Conservation (phyloP, 2,797 vertebrate species). For the Sebastes trivittatus region DNA sequence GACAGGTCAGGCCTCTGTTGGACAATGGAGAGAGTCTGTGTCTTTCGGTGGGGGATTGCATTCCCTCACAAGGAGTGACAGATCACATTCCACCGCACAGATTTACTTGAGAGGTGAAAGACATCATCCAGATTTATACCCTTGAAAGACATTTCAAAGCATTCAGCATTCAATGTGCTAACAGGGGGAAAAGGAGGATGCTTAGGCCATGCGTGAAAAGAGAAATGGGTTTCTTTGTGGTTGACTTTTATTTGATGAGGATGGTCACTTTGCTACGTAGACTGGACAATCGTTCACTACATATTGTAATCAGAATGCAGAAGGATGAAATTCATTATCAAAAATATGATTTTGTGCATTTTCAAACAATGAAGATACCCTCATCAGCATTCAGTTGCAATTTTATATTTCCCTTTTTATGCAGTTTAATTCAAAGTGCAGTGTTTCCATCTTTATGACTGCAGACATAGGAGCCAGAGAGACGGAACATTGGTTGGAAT, state of each 20-base stretch:
- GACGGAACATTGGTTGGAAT: constrained; percentile 17
- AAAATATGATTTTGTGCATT: background rate
- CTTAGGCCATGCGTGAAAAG: background rate
- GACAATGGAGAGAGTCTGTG: constrained; percentile 7
- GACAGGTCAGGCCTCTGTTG: background rate
- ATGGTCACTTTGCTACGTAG: background rate
- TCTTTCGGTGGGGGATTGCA: constrained; percentile 7
- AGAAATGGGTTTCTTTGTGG: background rate
- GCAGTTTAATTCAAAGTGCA: background rate
- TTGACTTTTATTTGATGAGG: constrained; percentile 20
- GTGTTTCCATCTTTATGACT: constrained; percentile 11
- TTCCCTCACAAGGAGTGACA: constrained; percentile 32
- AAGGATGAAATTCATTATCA: background rate
- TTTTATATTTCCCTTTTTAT: background rate
- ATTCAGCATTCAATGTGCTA: constrained; percentile 8
- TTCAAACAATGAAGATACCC: background rate
- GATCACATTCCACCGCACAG: constrained; percentile 56
- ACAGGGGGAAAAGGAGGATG: background rate
- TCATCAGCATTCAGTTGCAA: background rate
- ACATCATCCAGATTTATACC: constrained; percentile 47
- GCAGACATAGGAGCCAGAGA: background rate
- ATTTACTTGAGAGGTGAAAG: constrained; percentile 50
- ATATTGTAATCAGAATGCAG: background rate
- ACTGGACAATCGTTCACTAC: background rate
- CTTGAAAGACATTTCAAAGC: constrained; percentile 23